Conservation (phyloP, 2,797 vertebrate species). For the Sitta carolinensis region DNA sequence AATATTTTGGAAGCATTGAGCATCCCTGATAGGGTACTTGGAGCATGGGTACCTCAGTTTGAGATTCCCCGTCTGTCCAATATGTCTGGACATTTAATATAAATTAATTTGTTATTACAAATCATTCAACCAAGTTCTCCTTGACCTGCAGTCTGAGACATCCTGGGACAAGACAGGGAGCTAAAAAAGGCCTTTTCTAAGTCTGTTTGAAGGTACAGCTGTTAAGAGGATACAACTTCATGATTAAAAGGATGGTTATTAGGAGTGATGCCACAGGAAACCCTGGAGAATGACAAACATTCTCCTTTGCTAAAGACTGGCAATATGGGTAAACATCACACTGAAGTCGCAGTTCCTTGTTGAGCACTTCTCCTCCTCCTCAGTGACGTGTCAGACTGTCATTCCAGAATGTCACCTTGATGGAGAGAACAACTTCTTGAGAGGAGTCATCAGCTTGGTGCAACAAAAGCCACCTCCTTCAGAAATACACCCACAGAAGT, state of each 20-base stretch:
- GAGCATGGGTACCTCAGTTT: not conserved
- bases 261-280: not conserved
- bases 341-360: not conserved
- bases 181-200: not conserved
- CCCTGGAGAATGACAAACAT: not conserved
- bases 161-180: not conserved
- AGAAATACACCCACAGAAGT: slow-evolving; percentile 3
- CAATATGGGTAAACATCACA: not conserved
- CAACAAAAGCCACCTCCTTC: slow-evolving; percentile 44
- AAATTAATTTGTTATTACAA: not conserved
- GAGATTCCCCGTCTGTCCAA: not conserved
- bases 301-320: not conserved
- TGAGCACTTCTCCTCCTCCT: not conserved
- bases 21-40: not conserved
- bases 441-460: not conserved
- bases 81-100: not conserved
- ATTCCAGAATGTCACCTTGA: slow-evolving; percentile 30
- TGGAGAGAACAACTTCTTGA: not conserved
- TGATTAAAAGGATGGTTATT: not conserved
- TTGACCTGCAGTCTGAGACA: not conserved
- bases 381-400: not conserved
- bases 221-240: not conserved
- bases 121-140: not conserved
- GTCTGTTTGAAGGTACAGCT: not conserved
- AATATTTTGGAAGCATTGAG: not conserved